A percentile compares a stretch with the other conserved stretches of the same genome.
Conservation (phyloP, 2,888 invertebrate species). For the Cryptops parisi region DNA sequence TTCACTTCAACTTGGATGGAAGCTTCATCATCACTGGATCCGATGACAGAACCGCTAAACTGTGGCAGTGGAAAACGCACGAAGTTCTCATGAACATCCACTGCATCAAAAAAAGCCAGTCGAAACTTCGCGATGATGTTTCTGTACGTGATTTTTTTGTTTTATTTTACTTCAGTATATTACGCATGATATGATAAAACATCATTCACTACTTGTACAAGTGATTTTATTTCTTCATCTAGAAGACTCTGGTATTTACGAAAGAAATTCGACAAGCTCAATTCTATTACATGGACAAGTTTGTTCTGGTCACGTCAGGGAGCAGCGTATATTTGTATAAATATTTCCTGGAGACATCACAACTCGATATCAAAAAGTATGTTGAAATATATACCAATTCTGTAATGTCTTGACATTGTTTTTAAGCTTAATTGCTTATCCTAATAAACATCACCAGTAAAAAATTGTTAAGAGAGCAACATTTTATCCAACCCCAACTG, state of each 20-base stretch:
- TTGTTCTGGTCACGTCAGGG: slow-evolving; percentile 9
- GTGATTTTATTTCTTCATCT: no score
- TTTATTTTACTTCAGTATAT: no score
- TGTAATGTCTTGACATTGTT: no score
- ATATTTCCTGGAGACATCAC: slow-evolving; percentile 3
- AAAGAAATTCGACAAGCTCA: slow-evolving; percentile 12
- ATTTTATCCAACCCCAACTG: no score
- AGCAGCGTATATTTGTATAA: slow-evolving; percentile 10
- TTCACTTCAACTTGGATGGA: slow-evolving; percentile 10
- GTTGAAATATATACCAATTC: no score
- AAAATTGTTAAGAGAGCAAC: no score
- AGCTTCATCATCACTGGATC: slow-evolving; percentile 3
- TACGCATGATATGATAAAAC: no score
- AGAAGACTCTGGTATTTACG: slow-evolving; percentile 2
- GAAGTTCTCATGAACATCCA: slow-evolving; percentile 4
- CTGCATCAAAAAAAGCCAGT: slow-evolving; percentile 3
- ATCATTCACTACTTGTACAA: no score
- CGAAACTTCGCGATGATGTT: background rate
- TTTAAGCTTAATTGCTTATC: no score
- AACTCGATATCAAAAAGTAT: slow-evolving; percentile 8
- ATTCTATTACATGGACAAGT: slow-evolving; percentile 14
- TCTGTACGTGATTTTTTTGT: background rate
- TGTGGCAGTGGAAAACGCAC: slow-evolving; percentile 6
- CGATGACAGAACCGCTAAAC: slow-evolving; percentile 9
- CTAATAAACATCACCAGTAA: no score